Base-by-base conservation (phyloP, 2,113 vertebrate genomes). In the Macquaria ambigua region DNA sequence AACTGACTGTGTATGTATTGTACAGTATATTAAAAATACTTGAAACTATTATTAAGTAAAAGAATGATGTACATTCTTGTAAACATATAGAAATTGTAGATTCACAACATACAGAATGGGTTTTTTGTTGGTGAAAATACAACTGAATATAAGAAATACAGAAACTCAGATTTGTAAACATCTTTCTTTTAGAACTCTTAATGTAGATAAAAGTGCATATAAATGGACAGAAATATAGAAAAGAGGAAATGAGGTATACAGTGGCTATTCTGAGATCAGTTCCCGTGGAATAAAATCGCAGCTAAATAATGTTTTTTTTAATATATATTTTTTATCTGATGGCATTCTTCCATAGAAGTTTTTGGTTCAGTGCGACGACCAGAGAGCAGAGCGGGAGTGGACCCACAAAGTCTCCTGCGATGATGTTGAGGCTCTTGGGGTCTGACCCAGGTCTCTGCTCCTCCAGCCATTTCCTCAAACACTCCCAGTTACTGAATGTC, bases 321-420 rank as follows among this genome's bases (percentile, higher is more conserved):
- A 31, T 31, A 31, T 31, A 31, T 31, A 3, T 52, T 79, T 74
- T 72, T 74, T 23, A 23, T 50, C 21, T 12, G 6, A 1, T 21
- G 25, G 15, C 67, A 5, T 72, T 89, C 14, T 34, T 79, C 16
- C 0, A 21, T 0, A 95, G 73, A 2, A 97, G 94, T 86, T 96
- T 98, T 9, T 58, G 81, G 83, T 99, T 99, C 8, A 98, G 96
- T 0, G 81, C 71, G 21, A 98, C 96, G 69, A 98, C 96, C 1
- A 96, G 93, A 0, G 94, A 84, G 68, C 97, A 96, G 74, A 99
- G 96, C 0, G 95, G 89, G 8, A 94, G 62, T 0, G 91, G 91
- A 1, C 96, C 96, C 59, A 98, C 90, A 1, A 98, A 99, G 92
- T 99, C 97, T 6, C 97, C 97, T 0, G 97, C 97, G 58, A 99